phyloP scores from a whole-genome alignment of 2,888 invertebrate genomes.

The Drosophila borealis region DNA sequence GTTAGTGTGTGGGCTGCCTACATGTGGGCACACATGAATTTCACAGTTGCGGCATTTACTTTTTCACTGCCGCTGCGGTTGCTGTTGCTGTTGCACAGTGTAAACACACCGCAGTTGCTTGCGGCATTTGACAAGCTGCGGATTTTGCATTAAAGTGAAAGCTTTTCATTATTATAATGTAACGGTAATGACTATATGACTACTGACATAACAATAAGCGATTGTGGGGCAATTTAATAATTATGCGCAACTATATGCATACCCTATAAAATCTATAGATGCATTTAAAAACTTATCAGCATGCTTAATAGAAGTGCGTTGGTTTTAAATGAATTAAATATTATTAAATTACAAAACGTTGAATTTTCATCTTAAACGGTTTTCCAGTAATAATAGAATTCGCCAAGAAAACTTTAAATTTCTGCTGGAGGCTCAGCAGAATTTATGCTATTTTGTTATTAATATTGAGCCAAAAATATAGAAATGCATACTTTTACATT shows the following conservation, averaged over 20 bases:
- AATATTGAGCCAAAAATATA: too few relatives aligned
- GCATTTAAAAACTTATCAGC: not conserved
- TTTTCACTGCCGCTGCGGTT: constrained; percentile 8
- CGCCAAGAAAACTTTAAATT: too few relatives aligned
- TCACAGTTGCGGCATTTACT: constrained; percentile 38
- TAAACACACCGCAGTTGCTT: constrained; percentile 24
- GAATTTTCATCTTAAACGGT: too few relatives aligned
- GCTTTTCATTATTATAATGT: constrained; percentile 62
- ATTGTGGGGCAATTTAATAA: constrained; percentile 35
- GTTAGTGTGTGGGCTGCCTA: constrained; percentile 6
- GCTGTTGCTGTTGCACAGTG: constrained; percentile 10
- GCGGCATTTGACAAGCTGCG: constrained; percentile 47
- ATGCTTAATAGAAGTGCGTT: too few relatives aligned
- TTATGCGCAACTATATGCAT: constrained; percentile 4
- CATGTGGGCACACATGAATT: constrained; percentile 34
- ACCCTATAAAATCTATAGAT: not conserved
- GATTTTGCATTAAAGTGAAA: constrained; percentile 58
- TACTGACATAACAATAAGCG: constrained; percentile 14
- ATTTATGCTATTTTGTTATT: too few relatives aligned
- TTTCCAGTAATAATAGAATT: too few relatives aligned
- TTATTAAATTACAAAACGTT: too few relatives aligned
- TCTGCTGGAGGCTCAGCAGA: too few relatives aligned
- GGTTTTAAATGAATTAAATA: too few relatives aligned
- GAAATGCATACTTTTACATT: not conserved
- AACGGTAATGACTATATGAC: constrained; percentile 35